These are phyloP conservation scores for Pseudorhiza aurosa DNA, from an alignment of 30 jellyfish, hydroid and myxozoan genomes.

Conservation along the genomic window DNA sequence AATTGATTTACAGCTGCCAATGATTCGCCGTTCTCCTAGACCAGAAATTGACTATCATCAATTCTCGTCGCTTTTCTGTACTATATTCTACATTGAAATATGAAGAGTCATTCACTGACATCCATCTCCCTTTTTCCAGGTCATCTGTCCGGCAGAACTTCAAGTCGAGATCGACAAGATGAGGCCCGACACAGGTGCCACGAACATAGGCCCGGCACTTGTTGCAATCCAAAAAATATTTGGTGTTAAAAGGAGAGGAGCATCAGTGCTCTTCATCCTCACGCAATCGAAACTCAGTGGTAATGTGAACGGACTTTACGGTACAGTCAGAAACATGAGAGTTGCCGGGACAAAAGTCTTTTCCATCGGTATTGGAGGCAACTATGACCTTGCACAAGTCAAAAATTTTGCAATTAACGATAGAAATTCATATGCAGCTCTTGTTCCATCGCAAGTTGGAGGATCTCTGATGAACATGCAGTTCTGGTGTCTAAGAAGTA, in stretches of 20 bases:
- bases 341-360: conserved; percentile 10
- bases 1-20: no score
- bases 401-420: conserved; percentile 29
- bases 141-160: conserved; percentile 50
- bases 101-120: no score
- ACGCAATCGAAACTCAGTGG: conserved; percentile 28
- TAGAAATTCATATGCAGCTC: background rate
- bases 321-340: background rate
- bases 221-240: conserved; percentile 11
- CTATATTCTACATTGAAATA: no score
- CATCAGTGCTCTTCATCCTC: conserved; percentile 24
- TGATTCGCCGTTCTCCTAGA: no score
- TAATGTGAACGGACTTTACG: conserved; percentile 29
- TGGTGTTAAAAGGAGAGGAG: conserved; percentile 9
- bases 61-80: no score
- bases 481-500: conserved; percentile 44
- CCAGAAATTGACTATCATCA: no score
- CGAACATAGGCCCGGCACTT: conserved; percentile 50
- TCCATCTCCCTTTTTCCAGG: no score
- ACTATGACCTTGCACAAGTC: conserved; percentile 18
- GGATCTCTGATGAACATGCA: conserved; percentile 46
- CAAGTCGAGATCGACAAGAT: conserved; percentile 25
- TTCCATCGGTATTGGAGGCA: conserved; percentile 35
- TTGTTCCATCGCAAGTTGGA: conserved; percentile 22
- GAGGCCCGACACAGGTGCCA: conserved; percentile 53